Evolutionary conservation across 2,113 vertebrate species (phyloP), one percentile per base, ranked within the genome.

Genomic region (Neotoma lepida): DNA sequence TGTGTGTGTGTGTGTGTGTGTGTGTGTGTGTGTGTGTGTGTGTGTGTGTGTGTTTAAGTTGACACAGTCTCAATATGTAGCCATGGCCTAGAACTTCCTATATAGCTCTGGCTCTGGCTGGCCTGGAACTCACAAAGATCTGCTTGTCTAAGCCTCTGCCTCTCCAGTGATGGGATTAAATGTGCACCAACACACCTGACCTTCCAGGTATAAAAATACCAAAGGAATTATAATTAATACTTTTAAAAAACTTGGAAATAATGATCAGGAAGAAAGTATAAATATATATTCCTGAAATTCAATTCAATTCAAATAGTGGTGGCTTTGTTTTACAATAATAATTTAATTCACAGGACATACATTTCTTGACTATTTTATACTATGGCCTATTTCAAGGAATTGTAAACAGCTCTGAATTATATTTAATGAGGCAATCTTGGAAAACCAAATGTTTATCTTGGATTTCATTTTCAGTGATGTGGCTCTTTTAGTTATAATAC

Each of bases 391-490:
- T 39, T 41, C 1, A 70, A 95, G 74, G 20, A 88, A 68, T 51
- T 74, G 77, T 85, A 89, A 89, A 49, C 41, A 95, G 61, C 41
- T 66, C 39, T 22, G 4, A 24, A 92, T 92, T 73, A 58, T 74
- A 71, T 49, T 63, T 61, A 22, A 20, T 88, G 56, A 68, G 14
- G 58, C 13, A 24, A 76, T 63, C 2, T 61, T 14, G 22, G 39
- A 77, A 49, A 85, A 71, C 61, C 39, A 35, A 24, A 22, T 28
- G 61, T 89, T 61, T 77, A 18, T 51, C 61, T 70, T 76, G 24
- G 17, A 76, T 51, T 95, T 61, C 28, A 77, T 56, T 54, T 89
- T 61, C 12, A n/a, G 51, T 41, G 54, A 41, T 41, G 12, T 49
- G 41, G 7, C 24, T 89, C n/a, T 70, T 68, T 86, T 41, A 78